Evolutionary conservation across 1,140 invertebrate genomes (phyloP).

Genomic region (Dysdera silvatica): DNA sequence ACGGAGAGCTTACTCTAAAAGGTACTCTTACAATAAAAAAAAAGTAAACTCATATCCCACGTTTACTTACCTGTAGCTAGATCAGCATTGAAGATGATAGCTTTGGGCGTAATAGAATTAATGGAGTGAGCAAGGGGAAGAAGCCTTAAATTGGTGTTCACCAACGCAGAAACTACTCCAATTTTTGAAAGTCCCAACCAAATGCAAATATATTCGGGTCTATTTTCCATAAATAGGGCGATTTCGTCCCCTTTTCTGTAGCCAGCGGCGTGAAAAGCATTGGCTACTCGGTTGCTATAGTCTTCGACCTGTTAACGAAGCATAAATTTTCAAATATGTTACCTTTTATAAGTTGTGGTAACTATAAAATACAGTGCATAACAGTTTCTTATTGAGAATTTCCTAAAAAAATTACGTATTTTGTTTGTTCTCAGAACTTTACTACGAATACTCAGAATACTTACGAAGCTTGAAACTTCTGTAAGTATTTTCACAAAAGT

Average conservation of each 20-base stretch:
- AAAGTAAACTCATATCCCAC: too few species aligned
- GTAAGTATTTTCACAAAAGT: too few species aligned
- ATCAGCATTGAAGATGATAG: conserved; percentile 32
- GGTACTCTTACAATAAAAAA: too few species aligned
- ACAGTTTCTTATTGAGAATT: too few species aligned
- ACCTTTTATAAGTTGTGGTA: too few species aligned
- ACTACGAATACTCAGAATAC: too few species aligned
- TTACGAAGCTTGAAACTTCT: too few species aligned
- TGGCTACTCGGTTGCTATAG: conserved; percentile 64
- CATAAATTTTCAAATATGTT: too few species aligned
- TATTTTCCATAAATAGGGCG: conserved; percentile 73
- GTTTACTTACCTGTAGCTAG: conserved; percentile 37
- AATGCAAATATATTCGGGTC: conserved; percentile 68
- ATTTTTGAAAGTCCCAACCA: conserved; percentile 66
- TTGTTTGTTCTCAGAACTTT: too few species aligned
- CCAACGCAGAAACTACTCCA: conserved; percentile 37
- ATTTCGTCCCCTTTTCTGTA: conserved; percentile 66
- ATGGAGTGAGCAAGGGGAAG: conserved; percentile 36
- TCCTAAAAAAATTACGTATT: too few species aligned
- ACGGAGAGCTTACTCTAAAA: too few species aligned
- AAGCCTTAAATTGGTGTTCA: conserved; percentile 38
- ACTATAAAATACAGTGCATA: too few species aligned
- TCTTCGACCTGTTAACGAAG: conserved; percentile 59
- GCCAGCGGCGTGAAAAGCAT: conserved; percentile 61
- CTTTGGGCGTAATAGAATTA: conserved; percentile 35